Conservation (phyloP, 2,113 vertebrate species). For the Corydoras maculifer region DNA sequence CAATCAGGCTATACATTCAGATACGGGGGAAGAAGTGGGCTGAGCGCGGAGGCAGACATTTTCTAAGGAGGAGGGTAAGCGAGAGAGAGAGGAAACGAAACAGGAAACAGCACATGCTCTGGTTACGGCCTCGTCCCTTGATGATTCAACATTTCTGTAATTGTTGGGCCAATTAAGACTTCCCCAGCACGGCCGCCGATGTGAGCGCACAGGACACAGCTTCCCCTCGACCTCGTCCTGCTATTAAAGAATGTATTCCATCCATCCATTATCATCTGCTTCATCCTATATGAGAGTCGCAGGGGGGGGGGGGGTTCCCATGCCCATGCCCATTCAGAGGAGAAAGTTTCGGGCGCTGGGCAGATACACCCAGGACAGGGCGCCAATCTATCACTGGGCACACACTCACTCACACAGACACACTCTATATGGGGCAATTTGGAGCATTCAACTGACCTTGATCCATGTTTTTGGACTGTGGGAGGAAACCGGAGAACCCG, state of each 20-base stretch:
- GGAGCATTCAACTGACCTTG: no score
- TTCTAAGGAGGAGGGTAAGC: neutral
- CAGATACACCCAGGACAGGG: no score
- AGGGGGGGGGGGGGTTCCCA: no score
- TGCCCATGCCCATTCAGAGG: no score
- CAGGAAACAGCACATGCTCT: neutral
- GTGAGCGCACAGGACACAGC: neutral
- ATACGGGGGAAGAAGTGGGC: neutral
- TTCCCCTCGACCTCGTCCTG: neutral
- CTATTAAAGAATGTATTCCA: neutral
- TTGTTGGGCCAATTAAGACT: conserved; percentile 34
- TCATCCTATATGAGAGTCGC: no score
- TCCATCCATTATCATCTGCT: no score
- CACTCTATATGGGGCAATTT: no score
- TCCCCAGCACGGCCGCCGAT: conserved; percentile 2
- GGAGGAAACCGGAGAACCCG: no score
- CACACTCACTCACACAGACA: no score
- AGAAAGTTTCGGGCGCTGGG: no score
- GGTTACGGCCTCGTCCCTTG: conserved; percentile 1
- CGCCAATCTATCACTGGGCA: no score
- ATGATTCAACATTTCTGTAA: neutral
- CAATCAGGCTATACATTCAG: conserved; percentile 15
- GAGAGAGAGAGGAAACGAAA: conserved; percentile 1
- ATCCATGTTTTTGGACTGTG: no score
- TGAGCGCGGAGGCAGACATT: neutral